These are phyloP conservation scores for Cordylochernes scorpioides DNA, from an alignment of 2,888 invertebrate species.

Conservation along the genomic window DNA sequence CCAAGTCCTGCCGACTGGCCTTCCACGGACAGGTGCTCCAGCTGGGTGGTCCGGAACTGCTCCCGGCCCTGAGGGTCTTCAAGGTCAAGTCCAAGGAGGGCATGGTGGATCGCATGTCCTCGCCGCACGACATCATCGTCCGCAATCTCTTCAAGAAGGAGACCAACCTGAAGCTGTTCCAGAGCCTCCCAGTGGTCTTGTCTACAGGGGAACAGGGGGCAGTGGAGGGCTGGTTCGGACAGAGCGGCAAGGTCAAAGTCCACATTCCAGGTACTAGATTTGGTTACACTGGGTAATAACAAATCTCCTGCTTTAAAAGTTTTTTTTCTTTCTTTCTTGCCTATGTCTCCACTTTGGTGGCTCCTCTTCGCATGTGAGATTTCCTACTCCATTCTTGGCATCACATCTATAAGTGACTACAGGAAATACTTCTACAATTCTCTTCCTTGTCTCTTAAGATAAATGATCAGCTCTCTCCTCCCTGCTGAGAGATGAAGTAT, in stretches of 20 bases:
- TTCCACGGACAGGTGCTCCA: conserved; percentile 33
- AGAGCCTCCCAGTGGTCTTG: conserved; percentile 31
- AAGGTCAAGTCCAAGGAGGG: conserved; percentile 30
- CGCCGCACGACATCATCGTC: conserved; percentile 33
- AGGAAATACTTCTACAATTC: too few species aligned
- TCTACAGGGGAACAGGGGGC: conserved; percentile 32
- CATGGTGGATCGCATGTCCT: conserved; percentile 28
- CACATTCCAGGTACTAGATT: conserved; percentile 25
- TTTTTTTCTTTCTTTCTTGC: too few species aligned
- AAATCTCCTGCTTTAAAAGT: too few species aligned
- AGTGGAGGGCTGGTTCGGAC: conserved; percentile 40
- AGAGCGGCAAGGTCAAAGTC: conserved; percentile 40
- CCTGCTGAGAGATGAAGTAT: too few species aligned
- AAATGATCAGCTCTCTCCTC: too few species aligned
- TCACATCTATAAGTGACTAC: too few species aligned
- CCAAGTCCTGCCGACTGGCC: conserved; percentile 35
- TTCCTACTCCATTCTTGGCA: too few species aligned
- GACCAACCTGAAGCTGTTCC: conserved; percentile 33
- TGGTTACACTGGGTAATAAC: too few species aligned
- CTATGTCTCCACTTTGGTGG: too few species aligned
- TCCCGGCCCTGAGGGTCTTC: conserved; percentile 27
- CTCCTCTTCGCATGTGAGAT: too few species aligned
- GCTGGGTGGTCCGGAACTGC: conserved; percentile 20
- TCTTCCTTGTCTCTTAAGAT: too few species aligned
- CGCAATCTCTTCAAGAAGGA: conserved; percentile 40